Evolutionary conservation across 2,888 invertebrate genomes (phyloP), one percentile per base, ranked within the genome.

Genomic region (Penaeus monodon): DNA sequence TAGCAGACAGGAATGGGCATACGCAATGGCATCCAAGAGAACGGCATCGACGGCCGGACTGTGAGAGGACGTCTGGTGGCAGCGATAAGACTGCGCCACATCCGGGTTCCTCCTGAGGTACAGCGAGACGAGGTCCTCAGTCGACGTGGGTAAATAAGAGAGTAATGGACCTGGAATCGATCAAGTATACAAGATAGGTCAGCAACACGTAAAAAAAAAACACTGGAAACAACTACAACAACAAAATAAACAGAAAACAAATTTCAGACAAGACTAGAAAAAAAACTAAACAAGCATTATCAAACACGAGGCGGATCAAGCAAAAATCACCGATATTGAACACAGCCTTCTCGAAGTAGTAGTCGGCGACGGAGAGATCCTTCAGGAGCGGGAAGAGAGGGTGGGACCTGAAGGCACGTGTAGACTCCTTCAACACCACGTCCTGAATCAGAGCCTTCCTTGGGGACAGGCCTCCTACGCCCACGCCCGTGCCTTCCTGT

Each of bases 1-100:
- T 24, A 86, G n/a, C 17, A 86, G 65, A 17, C 68, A 86, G 24
- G 57, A 57, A 77, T 86, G 86, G n/a, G 86, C 68, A 29, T 86
- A 86, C 6, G 66, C 27, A 22, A 86, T 64, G 12, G 86, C 86
- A 22, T 86, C 86, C 66, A 81, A 20, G 22, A 86, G 66, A 17
- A 81, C 81, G 20, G 81, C 81, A 63, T 86, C 86, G 57, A 86
- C 66, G 1, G 86, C 68, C 4, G 57, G 81, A 57, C 65, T 77
- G 38, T 81, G 65, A 17, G 57, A 10, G 64, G 49, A 49, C 57
- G 82, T 29, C 20, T 10, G 14, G 33, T n/a, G 12, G 44, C 29
- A 38, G n/a, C 17, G 33, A 33, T 64, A 24, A 33, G 73, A 20
- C 0, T n/a, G 76, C 7, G 70, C 70, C 7, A 57, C 78, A 10